Evolutionary conservation across 2,888 invertebrate species (phyloP), one percentile per base, ranked within the genome.

Genomic region (Anticlea derivata): DNA sequence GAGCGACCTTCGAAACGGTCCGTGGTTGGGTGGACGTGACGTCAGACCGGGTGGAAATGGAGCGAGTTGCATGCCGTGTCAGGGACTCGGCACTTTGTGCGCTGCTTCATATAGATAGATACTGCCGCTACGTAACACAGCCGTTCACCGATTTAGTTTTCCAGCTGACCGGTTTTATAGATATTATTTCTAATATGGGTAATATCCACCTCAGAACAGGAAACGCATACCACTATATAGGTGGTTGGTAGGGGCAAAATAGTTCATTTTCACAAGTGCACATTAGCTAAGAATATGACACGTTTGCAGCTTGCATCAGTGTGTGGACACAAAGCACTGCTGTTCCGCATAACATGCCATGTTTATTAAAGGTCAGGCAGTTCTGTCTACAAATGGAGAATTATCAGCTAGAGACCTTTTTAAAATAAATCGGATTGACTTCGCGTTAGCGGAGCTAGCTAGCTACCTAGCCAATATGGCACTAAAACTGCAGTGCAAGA

Each of bases 1-100:
- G 70, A 70, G 63, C 79, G 87, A 89, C 89, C 89, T 89, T 89
- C 82, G 77, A 66, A 67, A 38, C 71, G 68, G 75, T 64, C 70
- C 68, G 77, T 70, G 73, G 73, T 73, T 73, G 78, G 75, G 71
- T 64, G 65, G 68, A 61, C 56, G 65, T 87, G 87, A 89, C 87
- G 86, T 88, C 83, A 88, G 74, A 76, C 77, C 72, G 74, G 78
- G 76, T 79, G 70, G 73, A 80, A 79, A 74, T 78, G 67, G 78
- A 76, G 73, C 78, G 78, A 76, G 78, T 75, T 83, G 78, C 75
- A 79, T 67, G 75, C 75, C 71, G 74, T 78, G 80, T 80, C 82
- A 82, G 74, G 75, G 74, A 70, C 70, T 71, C 60, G 40, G 62
- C 63, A 64, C 50, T 49, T 23, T 43, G 43, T 52, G 50, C 55